phyloP scores from a whole-genome alignment of 2,888 invertebrate genomes.

The Drosophila monieri region DNA sequence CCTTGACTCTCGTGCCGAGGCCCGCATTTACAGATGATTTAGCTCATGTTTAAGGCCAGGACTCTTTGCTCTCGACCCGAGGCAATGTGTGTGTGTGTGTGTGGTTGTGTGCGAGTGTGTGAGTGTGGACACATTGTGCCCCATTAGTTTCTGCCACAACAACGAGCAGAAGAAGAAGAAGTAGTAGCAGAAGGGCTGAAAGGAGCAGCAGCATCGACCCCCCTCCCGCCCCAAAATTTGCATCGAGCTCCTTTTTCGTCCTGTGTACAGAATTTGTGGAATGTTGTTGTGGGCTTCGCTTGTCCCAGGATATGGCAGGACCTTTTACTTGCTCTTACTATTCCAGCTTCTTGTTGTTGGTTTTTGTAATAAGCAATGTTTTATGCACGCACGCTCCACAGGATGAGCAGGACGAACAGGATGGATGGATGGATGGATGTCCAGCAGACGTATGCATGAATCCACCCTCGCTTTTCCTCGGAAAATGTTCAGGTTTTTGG shows the following conservation, averaged over 20 bases:
- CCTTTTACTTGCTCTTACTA: conserved; percentile 7
- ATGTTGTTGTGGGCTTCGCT: conserved; percentile 13
- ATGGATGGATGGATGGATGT: conserved; percentile 23
- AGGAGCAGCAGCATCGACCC: conserved; percentile 25
- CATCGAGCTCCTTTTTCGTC: conserved; percentile 67
- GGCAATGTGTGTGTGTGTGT: conserved; percentile 26
- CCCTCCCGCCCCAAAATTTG: conserved; percentile 61
- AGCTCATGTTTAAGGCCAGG: conserved; percentile 81
- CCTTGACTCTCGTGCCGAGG: conserved; percentile 34
- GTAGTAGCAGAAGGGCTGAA: conserved; percentile 5
- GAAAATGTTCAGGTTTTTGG: neutral
- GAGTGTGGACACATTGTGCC: conserved; percentile 78
- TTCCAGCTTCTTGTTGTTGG: conserved; percentile 33
- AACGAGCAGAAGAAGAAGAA: conserved; percentile 43
- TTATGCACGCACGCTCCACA: conserved; percentile 71
- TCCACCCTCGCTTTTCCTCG: conserved; percentile 12
- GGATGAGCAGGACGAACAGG: conserved; percentile 9
- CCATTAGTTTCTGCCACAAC: conserved; percentile 74
- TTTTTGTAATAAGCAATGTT: conserved; percentile 71
- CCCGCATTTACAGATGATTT: conserved; percentile 82
- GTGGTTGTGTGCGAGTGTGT: conserved; percentile 23
- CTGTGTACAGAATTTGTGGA: conserved; percentile 28
- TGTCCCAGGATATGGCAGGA: conserved; percentile 20
- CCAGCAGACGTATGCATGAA: conserved; percentile 12
- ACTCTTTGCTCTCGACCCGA: conserved; percentile 40